Evolutionary conservation across 2,797 vertebrate genomes (phyloP).

Genomic region (Typhlichthys subterraneus): DNA sequence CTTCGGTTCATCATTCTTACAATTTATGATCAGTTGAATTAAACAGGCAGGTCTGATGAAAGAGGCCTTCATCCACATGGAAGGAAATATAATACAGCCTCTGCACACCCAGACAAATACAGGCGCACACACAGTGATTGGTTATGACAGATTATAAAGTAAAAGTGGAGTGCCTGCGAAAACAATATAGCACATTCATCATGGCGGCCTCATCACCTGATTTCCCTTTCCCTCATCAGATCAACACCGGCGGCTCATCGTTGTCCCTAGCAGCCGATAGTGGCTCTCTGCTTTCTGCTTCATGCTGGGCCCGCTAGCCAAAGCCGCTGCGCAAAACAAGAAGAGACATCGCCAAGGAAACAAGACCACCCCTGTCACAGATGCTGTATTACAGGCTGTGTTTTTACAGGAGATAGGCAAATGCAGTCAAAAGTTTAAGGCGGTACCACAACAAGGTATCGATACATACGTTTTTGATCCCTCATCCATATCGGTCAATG

Average conservation of each 20-base stretch:
- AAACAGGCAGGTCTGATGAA: constrained; percentile 46
- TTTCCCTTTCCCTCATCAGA: constrained; percentile 19
- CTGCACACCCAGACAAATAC: constrained; percentile 19
- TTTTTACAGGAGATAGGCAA: constrained; percentile 17
- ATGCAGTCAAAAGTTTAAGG: constrained; percentile 45
- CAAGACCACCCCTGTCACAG: constrained; percentile 44
- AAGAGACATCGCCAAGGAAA: constrained; percentile 38
- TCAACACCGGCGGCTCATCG: constrained; percentile 31
- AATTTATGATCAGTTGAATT: constrained; percentile 19
- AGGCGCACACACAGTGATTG: constrained; percentile 28
- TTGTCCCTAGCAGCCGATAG: not conserved
- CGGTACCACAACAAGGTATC: constrained; percentile 12
- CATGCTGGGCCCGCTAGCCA: constrained; percentile 52
- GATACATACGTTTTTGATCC: constrained; percentile 29
- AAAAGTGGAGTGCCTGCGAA: constrained; percentile 37
- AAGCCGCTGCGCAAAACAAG: constrained; percentile 39
- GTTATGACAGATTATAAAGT: constrained; percentile 36
- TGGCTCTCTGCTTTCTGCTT: constrained; percentile 58
- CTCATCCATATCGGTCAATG: constrained; percentile 44
- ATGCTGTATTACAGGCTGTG: constrained; percentile 22
- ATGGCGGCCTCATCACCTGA: constrained; percentile 34
- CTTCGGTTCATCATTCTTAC: constrained; percentile 39
- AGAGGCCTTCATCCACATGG: constrained; percentile 46
- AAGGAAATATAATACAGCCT: constrained; percentile 37
- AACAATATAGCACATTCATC: constrained; percentile 33